Base-by-base conservation (phyloP, 2,797 vertebrate species). In the Poecile montanus region DNA sequence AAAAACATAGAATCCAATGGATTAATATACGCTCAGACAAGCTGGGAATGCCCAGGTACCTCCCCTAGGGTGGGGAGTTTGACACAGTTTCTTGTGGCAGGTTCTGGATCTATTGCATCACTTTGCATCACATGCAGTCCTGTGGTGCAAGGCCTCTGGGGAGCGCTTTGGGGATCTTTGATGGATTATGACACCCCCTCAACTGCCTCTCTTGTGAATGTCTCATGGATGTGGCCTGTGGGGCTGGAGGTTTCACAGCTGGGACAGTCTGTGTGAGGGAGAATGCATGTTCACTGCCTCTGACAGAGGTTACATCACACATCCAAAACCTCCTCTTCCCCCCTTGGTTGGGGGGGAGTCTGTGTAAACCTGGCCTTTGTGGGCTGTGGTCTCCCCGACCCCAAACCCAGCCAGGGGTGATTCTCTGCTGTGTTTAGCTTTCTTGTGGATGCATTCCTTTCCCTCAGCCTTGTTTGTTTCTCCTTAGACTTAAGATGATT, bases 281-380 rank as follows among this genome's bases (percentile, higher is more conserved):
- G 42, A 10, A 29, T 47, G 42, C 2, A 4, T n/a, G 40, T 56
- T 62, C 48, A 54, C 5, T 63, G 48, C 40, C 38, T 63, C 58
- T 63, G 29, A 72, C 3, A 50, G 58, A 47, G 50, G 16, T 56
- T 10, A 47, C 3, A 3, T 15, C 15, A n/a, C 23, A 29, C 23
- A 54, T 10, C 3, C 0, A 0, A 82, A 54, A 71, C 40, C 22
- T 45, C 57, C 16, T 53, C 11, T 27, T 26, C 11, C 20, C 16
- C 2, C 7, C 22, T 71, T 0, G 0, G 7, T 1, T 53, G 7
- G 8, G 45, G 21, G 13, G 17, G 3, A n/a, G 9, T n/a, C 48
- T 72, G 15, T 47, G 58, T 2, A n/a, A 63, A 54, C 9, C n/a
- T 10, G n/a, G 23, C 23, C 18, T 54, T 18, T 47, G 9, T 7